Base-by-base conservation (phyloP, 2,797 vertebrate genomes). In the Cyprinella venusta region DNA sequence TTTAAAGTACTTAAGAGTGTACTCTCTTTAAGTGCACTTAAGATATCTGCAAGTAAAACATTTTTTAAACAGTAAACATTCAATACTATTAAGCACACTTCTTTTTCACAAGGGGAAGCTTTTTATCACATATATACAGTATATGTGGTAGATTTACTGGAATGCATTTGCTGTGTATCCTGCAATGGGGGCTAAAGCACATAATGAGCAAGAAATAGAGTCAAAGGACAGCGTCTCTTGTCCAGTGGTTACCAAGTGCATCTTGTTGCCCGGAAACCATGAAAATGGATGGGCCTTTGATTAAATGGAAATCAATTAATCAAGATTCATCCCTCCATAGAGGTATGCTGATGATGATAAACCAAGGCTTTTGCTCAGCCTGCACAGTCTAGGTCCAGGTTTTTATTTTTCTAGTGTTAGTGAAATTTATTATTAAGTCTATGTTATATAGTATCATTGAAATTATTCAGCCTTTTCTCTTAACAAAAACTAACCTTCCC, bases 281-380 rank as follows among this genome's bases (percentile, higher is more conserved):
- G 75, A 83, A 40, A n/a, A 84, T 87, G 68, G 76, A 82, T 36
- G 38, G 75, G 63, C 33, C 52, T 88, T 69, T 15, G 79, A 86
- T 85, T 89, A 87, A 90, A 88, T 68, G 85, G 87, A 88, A 84
- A 89, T 76, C 88, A 86, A 92, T 90, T 90, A 88, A 92, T 91
- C 81, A 88, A 65, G 67, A 85, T 69, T 86, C 68, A 86, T 63
- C 61, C 84, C 86, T 88, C 82, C 83, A 88, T 86, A 89, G 83
- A 74, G 78, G 40, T 10, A 70, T 50, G 87, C 79, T 86, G 78
- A 85, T 67, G 87, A 87, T 83, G 78, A 85, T 67, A 79, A 77
- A 88, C 84, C 40, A 79, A 80, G 80, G 76, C 70, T 76, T 88
- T 76, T 4, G 21, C 68, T 63, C 64, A 63, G 8, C 65, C 10